Conservation (phyloP, 2,888 invertebrate genomes). For the Cheilosia vulpina region DNA sequence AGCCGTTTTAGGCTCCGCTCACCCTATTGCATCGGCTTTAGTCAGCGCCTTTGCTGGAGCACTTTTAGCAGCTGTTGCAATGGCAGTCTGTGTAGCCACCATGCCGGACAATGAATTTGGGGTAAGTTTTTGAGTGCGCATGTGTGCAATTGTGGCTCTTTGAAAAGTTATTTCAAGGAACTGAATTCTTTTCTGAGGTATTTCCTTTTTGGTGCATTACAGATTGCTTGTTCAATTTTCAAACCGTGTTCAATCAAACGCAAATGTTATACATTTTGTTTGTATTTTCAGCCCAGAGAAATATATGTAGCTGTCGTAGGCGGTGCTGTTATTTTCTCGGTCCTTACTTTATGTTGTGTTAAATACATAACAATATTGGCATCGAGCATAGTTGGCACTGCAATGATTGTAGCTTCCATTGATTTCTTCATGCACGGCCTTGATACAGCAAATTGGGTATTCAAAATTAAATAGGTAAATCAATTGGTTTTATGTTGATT, state of each 20-base stretch:
- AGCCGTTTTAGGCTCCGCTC: slow-evolving; percentile 83
- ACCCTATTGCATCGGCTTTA: slow-evolving; percentile 83
- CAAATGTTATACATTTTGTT: background rate
- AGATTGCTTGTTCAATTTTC: no score
- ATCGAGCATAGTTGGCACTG: slow-evolving; percentile 83
- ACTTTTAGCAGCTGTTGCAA: slow-evolving; percentile 82
- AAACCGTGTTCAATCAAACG: no score
- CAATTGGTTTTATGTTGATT: background rate
- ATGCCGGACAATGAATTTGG: slow-evolving; percentile 84
- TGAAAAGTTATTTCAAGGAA: background rate
- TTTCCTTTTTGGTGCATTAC: no score
- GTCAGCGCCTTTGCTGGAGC: slow-evolving; percentile 83
- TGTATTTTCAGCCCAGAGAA: slow-evolving; percentile 80
- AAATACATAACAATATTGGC: slow-evolving; percentile 83
- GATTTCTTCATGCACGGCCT: slow-evolving; percentile 83
- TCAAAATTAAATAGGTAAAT: background rate
- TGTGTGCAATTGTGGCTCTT: background rate
- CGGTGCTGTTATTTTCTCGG: slow-evolving; percentile 83
- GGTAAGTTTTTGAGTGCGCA: slow-evolving; percentile 77
- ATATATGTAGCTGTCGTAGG: slow-evolving; percentile 83
- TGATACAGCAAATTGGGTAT: slow-evolving; percentile 82
- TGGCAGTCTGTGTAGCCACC: slow-evolving; percentile 83
- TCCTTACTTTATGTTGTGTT: slow-evolving; percentile 83
- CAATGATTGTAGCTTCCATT: slow-evolving; percentile 82
- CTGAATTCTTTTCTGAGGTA: no score